Base-by-base conservation (phyloP, 2,113 vertebrate species). In the Dicerorhinus sumatrensis region DNA sequence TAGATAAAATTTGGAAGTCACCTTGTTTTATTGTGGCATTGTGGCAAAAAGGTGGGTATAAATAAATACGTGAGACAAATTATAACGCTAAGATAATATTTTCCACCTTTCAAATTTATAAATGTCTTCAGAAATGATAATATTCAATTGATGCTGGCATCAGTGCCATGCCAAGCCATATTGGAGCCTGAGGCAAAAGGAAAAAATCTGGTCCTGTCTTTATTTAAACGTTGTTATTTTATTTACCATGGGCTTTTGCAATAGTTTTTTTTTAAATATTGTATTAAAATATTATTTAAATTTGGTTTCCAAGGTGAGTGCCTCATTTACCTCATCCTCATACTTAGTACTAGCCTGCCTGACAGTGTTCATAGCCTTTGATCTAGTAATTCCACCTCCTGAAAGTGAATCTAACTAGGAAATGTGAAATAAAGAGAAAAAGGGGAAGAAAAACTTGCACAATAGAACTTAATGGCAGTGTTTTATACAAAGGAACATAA, bases 151-250 rank as follows among this genome's bases (percentile, higher is more conserved):
- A 65, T 67, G 16, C 14, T 65, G n/a, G 54, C 54, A 91, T 31
- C 54, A 94, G 7, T 60, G 33, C 42, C 20, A 1, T 62, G 46
- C 7, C 2, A 31, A 92, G 39, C 39, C 72, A 36, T 83, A 51
- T 1, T 48, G 12, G 20, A 58, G 21, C 51, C 62, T 46, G 18
- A 83, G 33, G 36, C 58, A 85, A 95, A 82, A 85, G 16, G 63
- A 69, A 90, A 94, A 33, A 89, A 90, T 65, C 8, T 31, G 21
- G 67, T 60, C 25, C 14, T n/a, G 20, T 51, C 25, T 75, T 84
- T 89, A 91, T 73, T 91, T 63, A 42, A 91, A 88, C 25, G 48
- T 48, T 72, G 23, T 27, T 81, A 91, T 76, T 89, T 84, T 95
- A 21, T 62, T 96, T n/a, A 73, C 31, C 20, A 48, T 79, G 11